Base-by-base conservation (phyloP, 2,888 invertebrate genomes). In the Bombylius discolor region DNA sequence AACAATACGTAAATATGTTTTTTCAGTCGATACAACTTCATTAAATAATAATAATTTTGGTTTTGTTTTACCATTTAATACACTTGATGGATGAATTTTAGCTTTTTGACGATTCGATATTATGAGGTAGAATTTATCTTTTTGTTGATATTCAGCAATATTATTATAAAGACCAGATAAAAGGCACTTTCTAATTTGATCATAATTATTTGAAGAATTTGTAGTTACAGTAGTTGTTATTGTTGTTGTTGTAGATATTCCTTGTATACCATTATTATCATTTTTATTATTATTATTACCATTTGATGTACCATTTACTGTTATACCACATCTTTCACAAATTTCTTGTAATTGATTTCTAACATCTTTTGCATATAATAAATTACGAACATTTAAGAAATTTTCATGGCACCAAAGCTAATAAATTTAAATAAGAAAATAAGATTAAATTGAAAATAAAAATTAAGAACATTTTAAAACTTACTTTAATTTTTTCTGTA, bases 331-430 rank as follows among this genome's bases (percentile, higher is more conserved):
- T 62, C 81, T 77, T 59, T 78, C 74, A 66, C 87, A 87, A 49
- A 93, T 80, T 34, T 83, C 81, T 12, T 81, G 70, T 59, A 97
- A 75, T 70, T 97, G 96, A 53, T 81, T 79, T 51, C 91, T 79
- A 4, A 96, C 86, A 63, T 91, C 86, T 49, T 78, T 74, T 0
- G 90, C 94, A 67, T 89, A 89, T 47, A 80, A 76, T 66, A 97
- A 78, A 75, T 94, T 92, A 62, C 91, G 81, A 59, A 80, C 78
- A 69, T 93, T 88, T 52, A 96, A 76, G 69, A 83, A 94, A 73
- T 96, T 91, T 63, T 93, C 91, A 67, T 83, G 84, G 68, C 95
- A 95, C 92, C 93, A 95, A 71, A 71, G 57, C 70, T 71, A 23
- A 39, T 56, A 60, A 47, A 49, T 36, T 36, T 32, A 3, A 55